phyloP scores from a whole-genome alignment of 2,888 invertebrate species.

The Seladonia tumulorum region DNA sequence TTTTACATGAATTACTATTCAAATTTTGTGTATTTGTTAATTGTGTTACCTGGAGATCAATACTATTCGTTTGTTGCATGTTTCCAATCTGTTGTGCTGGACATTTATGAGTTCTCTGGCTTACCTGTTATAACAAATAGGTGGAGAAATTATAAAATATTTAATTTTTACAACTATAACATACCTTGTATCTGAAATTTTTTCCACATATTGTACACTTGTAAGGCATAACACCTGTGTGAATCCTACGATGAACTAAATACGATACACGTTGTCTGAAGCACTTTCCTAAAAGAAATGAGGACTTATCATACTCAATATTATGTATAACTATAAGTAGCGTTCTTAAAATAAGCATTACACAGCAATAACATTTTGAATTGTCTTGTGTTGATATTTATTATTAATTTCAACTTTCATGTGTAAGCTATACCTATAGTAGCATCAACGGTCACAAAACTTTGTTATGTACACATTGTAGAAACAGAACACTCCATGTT shows the following conservation, averaged over 20 bases:
- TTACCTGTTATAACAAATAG: slow-evolving; percentile 86
- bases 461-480: slow-evolving; percentile 57
- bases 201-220: slow-evolving; percentile 92
- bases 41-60: slow-evolving; percentile 71
- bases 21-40: slow-evolving; percentile 58
- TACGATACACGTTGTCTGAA: slow-evolving; percentile 94
- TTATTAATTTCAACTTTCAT: slow-evolving; percentile 32
- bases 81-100: slow-evolving; percentile 87
- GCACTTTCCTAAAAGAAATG: slow-evolving; percentile 88
- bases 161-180: slow-evolving; percentile 31
- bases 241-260: slow-evolving; percentile 93
- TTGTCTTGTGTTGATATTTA: background rate
- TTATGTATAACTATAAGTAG: background rate
- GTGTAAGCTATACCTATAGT: slow-evolving; percentile 38
- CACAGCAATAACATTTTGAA: background rate
- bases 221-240: slow-evolving; percentile 94
- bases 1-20: slow-evolving; percentile 29
- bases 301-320: slow-evolving; percentile 3
- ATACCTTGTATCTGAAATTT: slow-evolving; percentile 92
- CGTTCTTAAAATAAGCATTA: background rate
- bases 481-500: slow-evolving; percentile 56
- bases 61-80: slow-evolving; percentile 80
- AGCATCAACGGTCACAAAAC: slow-evolving; percentile 42
- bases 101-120: slow-evolving; percentile 93
- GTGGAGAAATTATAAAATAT: slow-evolving; percentile 21